Percentiles rank a stretch among this genome's conserved stretches.
phyloP scores from a whole-genome alignment of 2,888 invertebrate genomes.

The Achlya flavicornis region DNA sequence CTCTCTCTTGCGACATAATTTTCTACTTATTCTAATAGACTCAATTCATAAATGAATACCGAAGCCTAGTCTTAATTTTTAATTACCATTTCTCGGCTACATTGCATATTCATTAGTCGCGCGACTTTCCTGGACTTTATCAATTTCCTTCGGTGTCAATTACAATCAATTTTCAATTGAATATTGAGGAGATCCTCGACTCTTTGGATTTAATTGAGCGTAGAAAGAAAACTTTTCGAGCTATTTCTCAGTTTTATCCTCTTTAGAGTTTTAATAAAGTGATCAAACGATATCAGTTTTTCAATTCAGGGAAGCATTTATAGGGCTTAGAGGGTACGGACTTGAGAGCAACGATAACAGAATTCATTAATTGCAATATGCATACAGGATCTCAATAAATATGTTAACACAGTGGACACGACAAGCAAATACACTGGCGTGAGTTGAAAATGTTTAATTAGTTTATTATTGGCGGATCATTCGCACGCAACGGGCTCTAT shows the following conservation, averaged over 20 bases:
- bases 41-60: conserved; percentile 7
- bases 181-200: conserved; percentile 36
- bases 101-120: conserved; percentile 50
- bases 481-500: conserved; percentile 9
- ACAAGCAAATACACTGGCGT: conserved; percentile 38
- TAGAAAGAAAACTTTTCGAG: conserved; percentile 43
- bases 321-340: background rate
- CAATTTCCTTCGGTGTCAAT: conserved; percentile 40
- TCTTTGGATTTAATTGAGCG: conserved; percentile 48
- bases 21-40: background rate
- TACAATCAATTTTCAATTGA: conserved; percentile 55
- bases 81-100: conserved; percentile 41
- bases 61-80: conserved; percentile 42
- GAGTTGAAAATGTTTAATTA: conserved; percentile 58
- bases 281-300: background rate
- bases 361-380: background rate
- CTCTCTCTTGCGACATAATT: background rate
- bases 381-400: background rate
- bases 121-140: conserved; percentile 35
- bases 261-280: conserved; percentile 18
- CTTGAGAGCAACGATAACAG: background rate
- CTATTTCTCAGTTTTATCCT: conserved; percentile 40
- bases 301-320: background rate
- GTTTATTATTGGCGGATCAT: conserved; percentile 46
- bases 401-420: background rate